Conservation (phyloP, 2,888 invertebrate species). For the Eupithecia dodoneata region DNA sequence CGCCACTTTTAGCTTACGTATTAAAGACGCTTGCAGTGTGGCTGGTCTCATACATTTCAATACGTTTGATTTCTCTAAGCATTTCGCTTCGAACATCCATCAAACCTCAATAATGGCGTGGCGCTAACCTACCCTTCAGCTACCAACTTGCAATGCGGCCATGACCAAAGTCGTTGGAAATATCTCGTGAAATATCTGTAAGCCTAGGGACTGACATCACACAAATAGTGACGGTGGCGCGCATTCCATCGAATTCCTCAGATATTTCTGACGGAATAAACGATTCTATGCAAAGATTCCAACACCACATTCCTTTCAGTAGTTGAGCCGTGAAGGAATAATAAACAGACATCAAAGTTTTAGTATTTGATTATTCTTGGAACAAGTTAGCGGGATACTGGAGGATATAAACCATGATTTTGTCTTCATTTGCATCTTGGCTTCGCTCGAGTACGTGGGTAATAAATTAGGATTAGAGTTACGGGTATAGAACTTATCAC, state of each 20-base stretch:
- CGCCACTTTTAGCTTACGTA: no score
- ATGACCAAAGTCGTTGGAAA: neutral
- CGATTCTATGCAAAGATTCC: constrained; percentile 1
- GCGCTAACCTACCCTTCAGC: no score
- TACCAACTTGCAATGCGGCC: no score
- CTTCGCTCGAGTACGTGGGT: neutral
- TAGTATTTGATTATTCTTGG: neutral
- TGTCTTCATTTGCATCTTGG: neutral
- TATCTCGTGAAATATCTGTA: neutral
- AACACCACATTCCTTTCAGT: neutral
- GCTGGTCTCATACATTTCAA: neutral
- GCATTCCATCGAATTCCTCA: neutral
- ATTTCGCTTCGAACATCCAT: neutral
- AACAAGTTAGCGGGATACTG: neutral
- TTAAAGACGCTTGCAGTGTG: neutral
- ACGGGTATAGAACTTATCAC: neutral
- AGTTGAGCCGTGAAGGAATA: neutral
- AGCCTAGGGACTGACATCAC: neutral
- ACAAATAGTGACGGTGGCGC: neutral
- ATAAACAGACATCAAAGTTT: neutral
- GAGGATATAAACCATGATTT: neutral
- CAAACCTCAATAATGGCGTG: no score
- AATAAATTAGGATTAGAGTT: neutral
- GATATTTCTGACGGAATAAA: neutral
- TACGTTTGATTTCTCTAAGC: neutral